These are phyloP conservation scores for Nematopogon swammerdamellus DNA, from an alignment of 2,888 invertebrate species.

Conservation along the genomic window DNA sequence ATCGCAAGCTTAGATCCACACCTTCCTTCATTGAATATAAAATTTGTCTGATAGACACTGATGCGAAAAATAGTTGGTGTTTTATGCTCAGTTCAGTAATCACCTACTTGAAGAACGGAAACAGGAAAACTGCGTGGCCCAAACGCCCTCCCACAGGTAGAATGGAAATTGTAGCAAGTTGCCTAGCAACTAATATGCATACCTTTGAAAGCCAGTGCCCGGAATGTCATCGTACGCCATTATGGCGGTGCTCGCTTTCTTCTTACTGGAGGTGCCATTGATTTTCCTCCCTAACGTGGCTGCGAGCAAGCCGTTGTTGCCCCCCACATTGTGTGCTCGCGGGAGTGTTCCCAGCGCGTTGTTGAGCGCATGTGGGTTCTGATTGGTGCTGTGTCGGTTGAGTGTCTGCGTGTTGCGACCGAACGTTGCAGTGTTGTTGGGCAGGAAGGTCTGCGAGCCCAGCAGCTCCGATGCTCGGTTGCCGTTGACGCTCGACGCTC, in stretches of 20 bases:
- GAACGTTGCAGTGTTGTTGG: constrained; percentile 27
- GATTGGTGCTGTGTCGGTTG: constrained; percentile 26
- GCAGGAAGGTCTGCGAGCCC: constrained; percentile 21
- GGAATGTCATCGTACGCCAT: constrained; percentile 60
- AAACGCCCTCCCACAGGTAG: too few relatives aligned
- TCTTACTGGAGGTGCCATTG: constrained; percentile 49
- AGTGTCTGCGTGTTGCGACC: constrained; percentile 42
- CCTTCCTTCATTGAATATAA: too few relatives aligned
- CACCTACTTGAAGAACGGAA: too few relatives aligned
- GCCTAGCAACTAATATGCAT: too few relatives aligned
- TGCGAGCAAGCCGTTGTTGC: constrained; percentile 30
- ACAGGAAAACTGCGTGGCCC: too few relatives aligned
- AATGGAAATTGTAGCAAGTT: too few relatives aligned
- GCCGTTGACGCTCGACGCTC: constrained; percentile 68
- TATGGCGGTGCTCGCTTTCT: constrained; percentile 45
- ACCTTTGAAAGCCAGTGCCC: constrained; percentile 20
- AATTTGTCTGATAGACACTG: too few relatives aligned
- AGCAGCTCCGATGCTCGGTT: constrained; percentile 36
- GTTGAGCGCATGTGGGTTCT: constrained; percentile 37
- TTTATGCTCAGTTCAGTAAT: too few relatives aligned
- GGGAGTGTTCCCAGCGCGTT: constrained; percentile 46
- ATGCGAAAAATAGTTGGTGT: too few relatives aligned
- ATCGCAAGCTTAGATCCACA: too few relatives aligned
- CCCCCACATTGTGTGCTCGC: constrained; percentile 34
- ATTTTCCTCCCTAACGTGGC: constrained; percentile 48